Conservation (phyloP, 37 sponge, comb jelly and placozoan genomes). For the Aplysina aerophoba region DNA sequence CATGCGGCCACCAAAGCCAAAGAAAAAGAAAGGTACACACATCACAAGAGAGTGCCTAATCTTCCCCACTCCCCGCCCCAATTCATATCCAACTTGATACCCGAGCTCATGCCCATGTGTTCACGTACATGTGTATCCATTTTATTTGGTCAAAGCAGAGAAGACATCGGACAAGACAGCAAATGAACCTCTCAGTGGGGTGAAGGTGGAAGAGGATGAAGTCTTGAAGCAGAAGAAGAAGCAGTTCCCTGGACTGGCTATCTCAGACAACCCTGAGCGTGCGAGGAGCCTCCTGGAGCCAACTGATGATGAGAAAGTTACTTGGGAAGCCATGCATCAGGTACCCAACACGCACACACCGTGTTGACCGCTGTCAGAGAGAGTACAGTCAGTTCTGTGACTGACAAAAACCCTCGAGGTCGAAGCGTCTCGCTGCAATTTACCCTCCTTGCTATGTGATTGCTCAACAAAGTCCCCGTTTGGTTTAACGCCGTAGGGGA, state of each 20-base stretch:
- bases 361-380: background rate
- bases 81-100: no score
- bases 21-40: conserved; percentile 15
- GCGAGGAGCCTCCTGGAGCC: conserved; percentile 37
- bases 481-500: no score
- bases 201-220: background rate
- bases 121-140: no score
- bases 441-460: no score
- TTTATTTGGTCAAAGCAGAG: no score
- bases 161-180: no score
- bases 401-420: no score
- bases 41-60: no score
- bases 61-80: no score
- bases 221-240: conserved; percentile 44
- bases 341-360: conserved; percentile 41
- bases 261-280: conserved; percentile 63
- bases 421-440: no score
- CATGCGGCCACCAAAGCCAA: conserved; percentile 70
- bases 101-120: no score
- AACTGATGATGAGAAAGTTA: conserved; percentile 54
- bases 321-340: conserved; percentile 58
- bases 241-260: conserved; percentile 82
- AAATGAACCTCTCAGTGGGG: background rate
- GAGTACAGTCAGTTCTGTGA: background rate
- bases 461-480: no score